Conservation (phyloP, 2,888 invertebrate genomes). For the Oxycera nigricornis region DNA sequence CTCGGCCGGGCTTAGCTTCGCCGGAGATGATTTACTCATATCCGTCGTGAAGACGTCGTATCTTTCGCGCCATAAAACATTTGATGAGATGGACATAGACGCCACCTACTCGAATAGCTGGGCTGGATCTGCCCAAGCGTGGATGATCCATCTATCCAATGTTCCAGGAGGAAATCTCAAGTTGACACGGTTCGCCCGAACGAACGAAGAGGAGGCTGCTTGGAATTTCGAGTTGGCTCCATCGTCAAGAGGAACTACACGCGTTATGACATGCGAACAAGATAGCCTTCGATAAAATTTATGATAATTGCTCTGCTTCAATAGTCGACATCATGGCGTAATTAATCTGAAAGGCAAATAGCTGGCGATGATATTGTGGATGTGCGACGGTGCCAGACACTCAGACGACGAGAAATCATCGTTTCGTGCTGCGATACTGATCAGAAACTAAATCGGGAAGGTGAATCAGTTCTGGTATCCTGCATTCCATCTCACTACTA, state of each 20-base stretch:
- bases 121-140: background rate
- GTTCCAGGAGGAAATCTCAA: constrained; percentile 22
- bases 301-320: constrained; percentile 35
- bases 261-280: constrained; percentile 30
- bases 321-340: constrained; percentile 15
- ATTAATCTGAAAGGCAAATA: constrained; percentile 29
- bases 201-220: constrained; percentile 7
- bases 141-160: background rate
- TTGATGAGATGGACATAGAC: constrained; percentile 5
- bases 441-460: too few species aligned
- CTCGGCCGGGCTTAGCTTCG: background rate
- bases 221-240: constrained; percentile 15
- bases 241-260: background rate
- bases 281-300: constrained; percentile 31
- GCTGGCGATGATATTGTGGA: background rate
- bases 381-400: constrained; percentile 8
- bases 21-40: constrained; percentile 27
- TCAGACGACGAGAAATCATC: constrained; percentile 11
- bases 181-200: constrained; percentile 2
- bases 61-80: constrained; percentile 4
- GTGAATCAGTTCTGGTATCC: too few species aligned
- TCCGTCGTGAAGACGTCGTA: constrained; percentile 13
- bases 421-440: background rate
- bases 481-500: too few species aligned
- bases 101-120: constrained; percentile 30